These are phyloP conservation scores for Leiothrix lutea DNA, from an alignment of 2,113 vertebrate species.

Conservation along the genomic window DNA sequence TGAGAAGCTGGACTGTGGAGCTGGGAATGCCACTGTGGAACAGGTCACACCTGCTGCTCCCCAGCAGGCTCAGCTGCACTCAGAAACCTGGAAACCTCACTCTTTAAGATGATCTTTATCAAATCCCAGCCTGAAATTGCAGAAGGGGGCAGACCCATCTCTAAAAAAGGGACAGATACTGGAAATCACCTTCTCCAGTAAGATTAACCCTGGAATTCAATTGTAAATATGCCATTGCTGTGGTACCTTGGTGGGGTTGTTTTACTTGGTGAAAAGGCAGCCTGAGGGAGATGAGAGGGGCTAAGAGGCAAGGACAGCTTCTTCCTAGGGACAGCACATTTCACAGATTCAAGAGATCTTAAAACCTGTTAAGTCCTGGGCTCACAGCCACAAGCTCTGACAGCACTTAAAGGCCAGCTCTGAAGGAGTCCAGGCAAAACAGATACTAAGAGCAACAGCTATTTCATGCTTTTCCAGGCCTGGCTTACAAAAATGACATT, in stretches of 20 bases:
- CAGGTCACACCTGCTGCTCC: background rate
- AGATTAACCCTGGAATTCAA: background rate
- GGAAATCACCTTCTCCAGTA: background rate
- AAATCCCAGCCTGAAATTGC: background rate
- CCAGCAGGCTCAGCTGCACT: background rate
- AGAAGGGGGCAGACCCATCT: background rate
- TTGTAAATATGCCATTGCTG: background rate
- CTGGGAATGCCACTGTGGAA: background rate
- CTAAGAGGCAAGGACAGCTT: background rate
- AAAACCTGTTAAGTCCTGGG: background rate
- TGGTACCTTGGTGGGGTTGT: background rate
- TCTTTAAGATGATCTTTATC: background rate
- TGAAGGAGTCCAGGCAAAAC: background rate
- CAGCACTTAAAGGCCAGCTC: background rate
- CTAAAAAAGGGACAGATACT: background rate
- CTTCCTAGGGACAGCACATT: background rate
- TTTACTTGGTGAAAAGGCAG: background rate
- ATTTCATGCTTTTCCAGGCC: background rate
- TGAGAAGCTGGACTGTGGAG: accelerated
- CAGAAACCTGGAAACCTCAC: background rate
- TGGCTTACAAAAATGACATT: background rate
- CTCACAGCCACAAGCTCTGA: background rate
- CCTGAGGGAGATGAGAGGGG: background rate
- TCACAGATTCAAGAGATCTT: background rate
- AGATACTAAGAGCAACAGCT: background rate